Percentiles rank a stretch among this genome's conserved stretches.
Evolutionary conservation across 2,888 invertebrate genomes (phyloP).

Genomic region (Loripinus fragilis): DNA sequence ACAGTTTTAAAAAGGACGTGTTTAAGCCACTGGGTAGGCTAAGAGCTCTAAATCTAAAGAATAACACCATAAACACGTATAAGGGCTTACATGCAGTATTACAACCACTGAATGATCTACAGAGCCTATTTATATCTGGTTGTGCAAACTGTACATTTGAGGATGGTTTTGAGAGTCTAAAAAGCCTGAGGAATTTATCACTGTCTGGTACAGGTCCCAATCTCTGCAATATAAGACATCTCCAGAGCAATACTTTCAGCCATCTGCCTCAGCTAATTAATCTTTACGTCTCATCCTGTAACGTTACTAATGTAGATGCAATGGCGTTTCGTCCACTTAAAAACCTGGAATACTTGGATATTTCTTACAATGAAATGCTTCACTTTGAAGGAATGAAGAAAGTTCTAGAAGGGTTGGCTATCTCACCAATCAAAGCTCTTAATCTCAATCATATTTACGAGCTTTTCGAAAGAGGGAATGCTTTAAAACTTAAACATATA

Average conservation of each 20-base stretch:
- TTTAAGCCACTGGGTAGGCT: slow-evolving; percentile 25
- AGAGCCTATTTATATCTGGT: slow-evolving; percentile 1
- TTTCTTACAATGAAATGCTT: slow-evolving; percentile 45
- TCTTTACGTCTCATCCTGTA: slow-evolving; percentile 32
- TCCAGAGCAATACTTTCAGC: slow-evolving; percentile 31
- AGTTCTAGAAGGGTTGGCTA: slow-evolving; percentile 32
- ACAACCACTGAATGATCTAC: background rate
- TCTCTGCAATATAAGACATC: background rate
- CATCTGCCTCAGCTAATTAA: slow-evolving; percentile 16
- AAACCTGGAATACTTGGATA: slow-evolving; percentile 21
- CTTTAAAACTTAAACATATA: slow-evolving; percentile 10
- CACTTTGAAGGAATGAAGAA: slow-evolving; percentile 47
- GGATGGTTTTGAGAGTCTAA: slow-evolving; percentile 21
- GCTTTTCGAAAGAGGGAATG: slow-evolving; percentile 26
- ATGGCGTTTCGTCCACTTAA: slow-evolving; percentile 32
- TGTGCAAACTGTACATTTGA: slow-evolving; percentile 28
- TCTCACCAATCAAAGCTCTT: slow-evolving; percentile 18
- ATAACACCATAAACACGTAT: slow-evolving; percentile 21
- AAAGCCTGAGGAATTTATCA: slow-evolving; percentile 15
- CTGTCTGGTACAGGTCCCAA: slow-evolving; percentile 8
- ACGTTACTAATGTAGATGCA: slow-evolving; percentile 22
- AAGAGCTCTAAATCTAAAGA: slow-evolving; percentile 20
- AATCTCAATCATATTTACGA: slow-evolving; percentile 41
- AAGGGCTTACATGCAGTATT: slow-evolving; percentile 15
- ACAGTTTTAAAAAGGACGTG: slow-evolving; percentile 20